A percentile compares a stretch with the other conserved stretches of the same genome.
Conservation (phyloP, 2,888 invertebrate genomes). For the Boloria euphrosyne region DNA sequence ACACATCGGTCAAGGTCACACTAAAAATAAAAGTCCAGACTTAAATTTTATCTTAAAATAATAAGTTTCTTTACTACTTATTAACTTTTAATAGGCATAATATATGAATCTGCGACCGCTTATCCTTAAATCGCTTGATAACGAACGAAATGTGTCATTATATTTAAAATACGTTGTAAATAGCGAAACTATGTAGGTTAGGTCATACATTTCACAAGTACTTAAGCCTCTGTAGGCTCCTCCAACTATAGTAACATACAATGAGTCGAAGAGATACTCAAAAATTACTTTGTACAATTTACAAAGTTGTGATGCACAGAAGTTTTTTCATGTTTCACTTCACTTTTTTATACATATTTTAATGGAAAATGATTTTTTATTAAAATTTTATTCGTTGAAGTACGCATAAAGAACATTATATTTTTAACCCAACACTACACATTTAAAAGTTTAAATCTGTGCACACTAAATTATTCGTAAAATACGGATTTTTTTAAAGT, state of each 20-base stretch:
- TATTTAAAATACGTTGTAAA: background rate
- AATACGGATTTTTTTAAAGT: background rate
- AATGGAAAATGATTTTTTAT: constrained; percentile 12
- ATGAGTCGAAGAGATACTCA: constrained; percentile 4
- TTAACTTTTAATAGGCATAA: too few species aligned
- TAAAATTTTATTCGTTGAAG: constrained; percentile 2
- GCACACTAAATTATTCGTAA: constrained; percentile 1
- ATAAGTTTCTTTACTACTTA: too few species aligned
- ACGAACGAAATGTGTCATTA: background rate
- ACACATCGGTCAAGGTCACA: too few species aligned
- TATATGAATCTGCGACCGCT: too few species aligned
- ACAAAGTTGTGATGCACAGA: background rate
- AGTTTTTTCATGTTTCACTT: background rate
- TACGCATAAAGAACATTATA: constrained; percentile 6
- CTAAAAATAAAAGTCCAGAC: too few species aligned
- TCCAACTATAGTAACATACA: background rate
- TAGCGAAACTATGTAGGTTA: constrained; percentile 15
- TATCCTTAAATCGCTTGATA: too few species aligned
- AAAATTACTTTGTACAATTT: constrained; percentile 14
- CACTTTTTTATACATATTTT: constrained; percentile 9
- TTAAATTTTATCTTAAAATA: too few species aligned
- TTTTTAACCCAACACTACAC: constrained; percentile 21
- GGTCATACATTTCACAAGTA: constrained; percentile 12
- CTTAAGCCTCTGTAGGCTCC: background rate
- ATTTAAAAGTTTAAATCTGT: constrained; percentile 2